A percentile compares a stretch with the other conserved stretches of the same genome.
phyloP scores from a whole-genome alignment of 2,113 vertebrate species.

The Dolichallabes microphthalmus region DNA sequence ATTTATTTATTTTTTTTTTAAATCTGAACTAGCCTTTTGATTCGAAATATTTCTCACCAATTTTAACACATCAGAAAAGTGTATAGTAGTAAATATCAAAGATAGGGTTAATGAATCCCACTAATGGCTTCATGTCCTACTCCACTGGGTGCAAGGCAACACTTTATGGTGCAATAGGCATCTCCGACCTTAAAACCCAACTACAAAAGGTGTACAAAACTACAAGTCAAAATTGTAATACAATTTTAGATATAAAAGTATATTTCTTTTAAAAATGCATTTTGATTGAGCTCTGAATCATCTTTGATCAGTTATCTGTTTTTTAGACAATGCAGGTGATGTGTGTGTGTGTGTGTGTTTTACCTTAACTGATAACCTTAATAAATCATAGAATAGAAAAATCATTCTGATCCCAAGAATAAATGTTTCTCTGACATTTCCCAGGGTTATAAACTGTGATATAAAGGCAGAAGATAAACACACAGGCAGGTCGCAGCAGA shows the following conservation, averaged over 20 bases:
- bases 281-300: not conserved
- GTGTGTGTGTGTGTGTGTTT: not conserved
- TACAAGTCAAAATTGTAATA: too few relatives aligned
- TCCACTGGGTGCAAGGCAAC: slow-evolving; percentile 4
- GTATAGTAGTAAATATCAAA: too few relatives aligned
- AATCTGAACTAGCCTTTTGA: too few relatives aligned
- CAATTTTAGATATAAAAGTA: too few relatives aligned
- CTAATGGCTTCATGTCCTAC: not conserved
- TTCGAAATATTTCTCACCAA: too few relatives aligned
- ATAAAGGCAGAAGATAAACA: not conserved
- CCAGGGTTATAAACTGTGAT: not conserved
- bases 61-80: too few relatives aligned
- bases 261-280: not conserved
- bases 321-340: not conserved
- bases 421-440: not conserved
- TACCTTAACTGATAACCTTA: not conserved
- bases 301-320: not conserved
- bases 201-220: not conserved
- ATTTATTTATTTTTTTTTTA: too few relatives aligned
- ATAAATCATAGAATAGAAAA: not conserved
- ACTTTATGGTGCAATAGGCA: not conserved
- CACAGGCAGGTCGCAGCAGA: slow-evolving; percentile 32
- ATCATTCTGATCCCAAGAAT: not conserved
- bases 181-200: not conserved
- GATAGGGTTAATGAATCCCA: not conserved